Percentiles rank a stretch among this genome's conserved stretches.
Evolutionary conservation across 2,888 invertebrate genomes (phyloP).

Genomic region (Liopterus haemorrhoidalis): DNA sequence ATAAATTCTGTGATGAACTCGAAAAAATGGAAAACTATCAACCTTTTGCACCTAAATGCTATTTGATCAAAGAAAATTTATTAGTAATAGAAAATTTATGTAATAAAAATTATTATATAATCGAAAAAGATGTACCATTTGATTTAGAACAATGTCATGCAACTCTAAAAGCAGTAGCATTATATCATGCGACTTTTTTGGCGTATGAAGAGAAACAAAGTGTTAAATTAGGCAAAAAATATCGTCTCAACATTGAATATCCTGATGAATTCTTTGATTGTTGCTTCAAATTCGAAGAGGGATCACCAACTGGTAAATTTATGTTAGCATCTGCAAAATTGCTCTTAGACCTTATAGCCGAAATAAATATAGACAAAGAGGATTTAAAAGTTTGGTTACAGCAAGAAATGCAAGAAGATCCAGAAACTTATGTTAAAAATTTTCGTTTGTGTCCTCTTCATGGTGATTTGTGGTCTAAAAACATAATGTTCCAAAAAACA

Average conservation of each 20-base stretch:
- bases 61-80: slow-evolving; percentile 8
- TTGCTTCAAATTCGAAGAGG: not conserved
- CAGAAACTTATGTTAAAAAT: not conserved
- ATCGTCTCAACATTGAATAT: slow-evolving; percentile 7
- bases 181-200: slow-evolving; percentile 15
- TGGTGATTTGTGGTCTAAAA: slow-evolving; percentile 16
- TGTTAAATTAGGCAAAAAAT: not conserved
- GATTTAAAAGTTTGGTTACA: slow-evolving; percentile 1
- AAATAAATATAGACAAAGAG: slow-evolving; percentile 9
- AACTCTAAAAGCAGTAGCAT: slow-evolving; percentile 9
- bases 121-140: slow-evolving; percentile 6
- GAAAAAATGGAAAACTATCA: slow-evolving; percentile 13
- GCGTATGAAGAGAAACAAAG: slow-evolving; percentile 10
- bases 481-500: slow-evolving; percentile 12
- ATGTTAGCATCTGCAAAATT: slow-evolving; percentile 6
- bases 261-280: slow-evolving; percentile 10
- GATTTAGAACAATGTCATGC: slow-evolving; percentile 14
- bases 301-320: slow-evolving; percentile 5
- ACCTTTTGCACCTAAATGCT: slow-evolving; percentile 12
- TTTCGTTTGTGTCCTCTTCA: slow-evolving; percentile 8
- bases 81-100: slow-evolving; percentile 15
- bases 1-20: slow-evolving; percentile 7
- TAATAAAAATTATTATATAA: not conserved
- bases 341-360: slow-evolving; percentile 11
- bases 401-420: not conserved